These are phyloP conservation scores for Papilio elwesi DNA, from an alignment of 2,888 invertebrate genomes.

Conservation along the genomic window DNA sequence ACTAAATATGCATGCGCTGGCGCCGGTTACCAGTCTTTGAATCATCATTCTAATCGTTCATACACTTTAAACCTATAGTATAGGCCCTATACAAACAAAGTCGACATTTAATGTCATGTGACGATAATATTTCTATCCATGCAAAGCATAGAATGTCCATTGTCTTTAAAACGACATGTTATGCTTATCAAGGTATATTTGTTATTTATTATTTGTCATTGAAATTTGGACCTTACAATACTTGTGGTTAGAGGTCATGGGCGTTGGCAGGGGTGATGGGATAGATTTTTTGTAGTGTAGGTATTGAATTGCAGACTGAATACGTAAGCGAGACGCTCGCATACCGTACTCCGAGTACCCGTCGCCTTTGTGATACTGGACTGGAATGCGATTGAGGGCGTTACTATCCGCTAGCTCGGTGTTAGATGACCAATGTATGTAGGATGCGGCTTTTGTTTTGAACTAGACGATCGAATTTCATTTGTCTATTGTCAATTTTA, in stretches of 20 bases:
- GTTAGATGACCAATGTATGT: constrained; percentile 45
- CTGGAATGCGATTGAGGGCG: constrained; percentile 57
- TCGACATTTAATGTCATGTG: background rate
- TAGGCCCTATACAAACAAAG: constrained; percentile 1
- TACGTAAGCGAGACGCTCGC: constrained; percentile 64
- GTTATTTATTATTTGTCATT: constrained; percentile 44
- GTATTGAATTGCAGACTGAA: constrained; percentile 62
- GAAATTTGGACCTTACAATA: constrained; percentile 53
- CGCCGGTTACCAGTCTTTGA: constrained; percentile 39
- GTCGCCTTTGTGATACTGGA: constrained; percentile 60
- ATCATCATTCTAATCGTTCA: constrained; percentile 25
- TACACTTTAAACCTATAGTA: background rate
- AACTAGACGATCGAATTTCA: constrained; percentile 12
- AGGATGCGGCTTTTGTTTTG: constrained; percentile 18
- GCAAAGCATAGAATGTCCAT: constrained; percentile 69
- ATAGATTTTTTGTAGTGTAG: constrained; percentile 44
- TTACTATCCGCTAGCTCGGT: constrained; percentile 42
- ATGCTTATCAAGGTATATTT: constrained; percentile 45
- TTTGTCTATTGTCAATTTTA: background rate
- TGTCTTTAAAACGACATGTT: constrained; percentile 61
- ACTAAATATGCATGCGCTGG: constrained; percentile 38
- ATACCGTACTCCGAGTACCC: constrained; percentile 63
- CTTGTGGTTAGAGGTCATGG: constrained; percentile 47
- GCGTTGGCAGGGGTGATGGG: constrained; percentile 36
- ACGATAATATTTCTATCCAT: constrained; percentile 44